Evolutionary conservation across 2,888 invertebrate species (phyloP).

Genomic region (Blastobasis adustella): DNA sequence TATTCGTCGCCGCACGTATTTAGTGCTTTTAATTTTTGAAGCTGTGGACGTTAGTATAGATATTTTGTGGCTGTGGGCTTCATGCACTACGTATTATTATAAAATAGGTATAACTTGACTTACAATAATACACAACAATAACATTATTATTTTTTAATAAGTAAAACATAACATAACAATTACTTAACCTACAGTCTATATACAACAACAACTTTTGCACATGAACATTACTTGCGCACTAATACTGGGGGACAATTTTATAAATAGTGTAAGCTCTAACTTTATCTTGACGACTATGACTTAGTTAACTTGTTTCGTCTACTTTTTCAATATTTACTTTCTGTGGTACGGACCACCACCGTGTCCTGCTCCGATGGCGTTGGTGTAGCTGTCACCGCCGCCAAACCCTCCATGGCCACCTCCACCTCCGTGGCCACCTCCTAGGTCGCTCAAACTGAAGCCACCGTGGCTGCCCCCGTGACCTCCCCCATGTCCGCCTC

Average conservation of each 20-base stretch:
- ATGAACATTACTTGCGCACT: conserved; percentile 15
- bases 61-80: too few relatives aligned
- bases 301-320: conserved; percentile 42
- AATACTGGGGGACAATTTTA: conserved; percentile 20
- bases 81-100: too few relatives aligned
- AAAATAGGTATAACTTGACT: too few relatives aligned
- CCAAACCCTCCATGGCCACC: conserved; percentile 30
- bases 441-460: conserved; percentile 23
- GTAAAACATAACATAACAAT: conserved; percentile 37
- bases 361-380: conserved; percentile 57
- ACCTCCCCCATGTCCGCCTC: conserved; percentile 28
- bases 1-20: too few relatives aligned
- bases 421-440: conserved; percentile 12
- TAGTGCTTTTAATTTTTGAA: too few relatives aligned
- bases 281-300: conserved; percentile 43
- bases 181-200: conserved; percentile 52
- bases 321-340: conserved; percentile 25
- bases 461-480: conserved; percentile 27
- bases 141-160: too few relatives aligned
- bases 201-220: conserved; percentile 46
- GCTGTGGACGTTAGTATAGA: too few relatives aligned
- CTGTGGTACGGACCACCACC: conserved; percentile 64
- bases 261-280: too few relatives aligned
- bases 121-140: too few relatives aligned
- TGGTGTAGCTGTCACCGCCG: conserved; percentile 59